These are phyloP conservation scores for Schizothorax lantsangensis DNA, from an alignment of 2,797 vertebrate genomes.

Conservation along the genomic window DNA sequence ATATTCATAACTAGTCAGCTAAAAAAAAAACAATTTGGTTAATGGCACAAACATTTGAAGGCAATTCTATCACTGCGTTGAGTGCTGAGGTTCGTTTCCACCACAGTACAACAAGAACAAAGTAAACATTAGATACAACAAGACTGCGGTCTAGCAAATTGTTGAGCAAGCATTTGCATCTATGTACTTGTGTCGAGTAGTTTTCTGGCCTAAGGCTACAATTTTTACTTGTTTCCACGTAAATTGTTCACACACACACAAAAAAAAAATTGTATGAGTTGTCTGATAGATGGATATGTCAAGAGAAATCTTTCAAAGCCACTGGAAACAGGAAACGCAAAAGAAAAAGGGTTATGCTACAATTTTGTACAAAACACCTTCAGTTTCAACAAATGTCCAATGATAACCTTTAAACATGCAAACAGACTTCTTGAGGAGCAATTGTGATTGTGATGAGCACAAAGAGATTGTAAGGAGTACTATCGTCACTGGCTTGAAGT, in stretches of 20 bases:
- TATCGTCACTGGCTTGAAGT: neutral
- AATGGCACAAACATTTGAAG: neutral
- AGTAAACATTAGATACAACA: neutral
- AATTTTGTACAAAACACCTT: conserved; percentile 16
- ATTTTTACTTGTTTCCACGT: neutral
- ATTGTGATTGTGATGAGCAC: conserved; percentile 16
- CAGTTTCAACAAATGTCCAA: conserved; percentile 24
- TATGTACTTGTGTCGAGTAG: neutral
- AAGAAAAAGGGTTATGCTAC: neutral
- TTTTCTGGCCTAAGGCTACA: neutral
- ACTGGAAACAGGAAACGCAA: neutral
- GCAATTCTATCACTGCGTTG: neutral
- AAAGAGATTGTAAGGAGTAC: neutral
- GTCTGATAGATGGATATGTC: neutral
- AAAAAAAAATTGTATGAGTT: neutral
- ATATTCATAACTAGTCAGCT: neutral
- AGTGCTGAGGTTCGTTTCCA: neutral
- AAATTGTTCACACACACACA: too few species aligned
- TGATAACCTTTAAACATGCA: conserved; percentile 27
- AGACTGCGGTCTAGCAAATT: neutral
- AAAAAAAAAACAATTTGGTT: neutral
- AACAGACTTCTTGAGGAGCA: neutral
- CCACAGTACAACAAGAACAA: neutral
- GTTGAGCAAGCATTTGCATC: neutral
- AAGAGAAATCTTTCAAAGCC: neutral